Conservation (phyloP, 2,797 vertebrate species). For the Alectoris magna region DNA sequence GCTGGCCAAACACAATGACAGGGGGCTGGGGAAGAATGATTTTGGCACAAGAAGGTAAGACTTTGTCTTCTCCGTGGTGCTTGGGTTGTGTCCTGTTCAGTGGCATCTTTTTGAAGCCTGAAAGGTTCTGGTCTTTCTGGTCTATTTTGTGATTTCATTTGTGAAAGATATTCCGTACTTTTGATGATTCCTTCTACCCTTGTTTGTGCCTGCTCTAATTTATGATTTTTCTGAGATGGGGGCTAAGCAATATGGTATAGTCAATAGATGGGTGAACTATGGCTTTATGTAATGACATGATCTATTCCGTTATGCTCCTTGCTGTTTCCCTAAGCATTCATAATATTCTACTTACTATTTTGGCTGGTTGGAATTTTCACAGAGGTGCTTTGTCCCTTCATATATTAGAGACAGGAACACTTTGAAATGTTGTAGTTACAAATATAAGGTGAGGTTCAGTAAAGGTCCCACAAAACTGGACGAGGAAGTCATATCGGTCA, state of each 20-base stretch:
- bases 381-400: neutral
- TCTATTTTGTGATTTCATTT: neutral
- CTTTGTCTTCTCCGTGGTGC: neutral
- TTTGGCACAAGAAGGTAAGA: neutral
- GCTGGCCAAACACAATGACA: neutral
- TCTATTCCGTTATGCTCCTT: neutral
- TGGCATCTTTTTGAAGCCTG: neutral
- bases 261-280: neutral
- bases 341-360: neutral
- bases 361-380: neutral
- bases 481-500: neutral
- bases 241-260: accelerated
- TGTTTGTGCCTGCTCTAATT: neutral
- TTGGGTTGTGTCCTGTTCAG: neutral
- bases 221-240: neutral
- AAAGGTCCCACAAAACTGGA: neutral
- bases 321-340: neutral
- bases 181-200: neutral
- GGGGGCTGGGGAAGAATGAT: neutral
- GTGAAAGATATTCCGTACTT: neutral
- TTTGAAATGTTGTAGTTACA: neutral
- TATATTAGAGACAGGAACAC: neutral
- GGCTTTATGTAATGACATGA: neutral
- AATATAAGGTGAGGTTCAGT: neutral
- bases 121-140: neutral